Conservation (phyloP, 1,140 invertebrate species). For the Tetranychus cinnabarinus region DNA sequence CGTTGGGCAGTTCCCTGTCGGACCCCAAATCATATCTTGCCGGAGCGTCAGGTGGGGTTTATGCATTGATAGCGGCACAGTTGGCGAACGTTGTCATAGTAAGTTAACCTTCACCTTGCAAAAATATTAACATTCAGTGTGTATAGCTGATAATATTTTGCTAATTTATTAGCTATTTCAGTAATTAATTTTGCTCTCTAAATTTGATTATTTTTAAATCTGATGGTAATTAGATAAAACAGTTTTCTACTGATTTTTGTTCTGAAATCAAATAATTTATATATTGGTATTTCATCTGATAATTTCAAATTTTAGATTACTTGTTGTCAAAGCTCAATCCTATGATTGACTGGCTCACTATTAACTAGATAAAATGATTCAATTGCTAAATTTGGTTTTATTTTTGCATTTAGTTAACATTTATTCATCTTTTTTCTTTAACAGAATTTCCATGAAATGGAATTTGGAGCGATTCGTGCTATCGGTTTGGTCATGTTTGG, state of each 20-base stretch:
- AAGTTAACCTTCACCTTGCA: constrained; percentile 12
- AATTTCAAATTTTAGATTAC: too few species aligned
- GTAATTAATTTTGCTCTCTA: not conserved
- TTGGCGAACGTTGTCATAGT: constrained; percentile 81
- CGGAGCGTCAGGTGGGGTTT: constrained; percentile 86
- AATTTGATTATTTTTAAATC: not conserved
- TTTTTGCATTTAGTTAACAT: not conserved
- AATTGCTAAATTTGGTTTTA: not conserved
- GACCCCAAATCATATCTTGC: constrained; percentile 66
- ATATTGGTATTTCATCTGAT: too few species aligned
- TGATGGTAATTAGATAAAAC: too few species aligned
- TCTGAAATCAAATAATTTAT: too few species aligned
- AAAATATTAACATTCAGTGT: too few species aligned
- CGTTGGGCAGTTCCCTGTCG: constrained; percentile 53
- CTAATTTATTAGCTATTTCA: constrained; percentile 4
- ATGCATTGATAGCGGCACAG: constrained; percentile 81
- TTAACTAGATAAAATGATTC: too few species aligned
- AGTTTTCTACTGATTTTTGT: too few species aligned
- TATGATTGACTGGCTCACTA: too few species aligned
- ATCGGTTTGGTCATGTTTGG: constrained; percentile 47
- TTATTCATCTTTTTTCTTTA: constrained; percentile 16
- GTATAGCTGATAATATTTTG: not conserved
- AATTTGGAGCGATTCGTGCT: constrained; percentile 46
- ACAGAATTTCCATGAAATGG: constrained; percentile 79
- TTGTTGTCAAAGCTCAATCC: too few species aligned